Conservation (phyloP, 2,797 vertebrate genomes). For the Sarcophilus harrisii region DNA sequence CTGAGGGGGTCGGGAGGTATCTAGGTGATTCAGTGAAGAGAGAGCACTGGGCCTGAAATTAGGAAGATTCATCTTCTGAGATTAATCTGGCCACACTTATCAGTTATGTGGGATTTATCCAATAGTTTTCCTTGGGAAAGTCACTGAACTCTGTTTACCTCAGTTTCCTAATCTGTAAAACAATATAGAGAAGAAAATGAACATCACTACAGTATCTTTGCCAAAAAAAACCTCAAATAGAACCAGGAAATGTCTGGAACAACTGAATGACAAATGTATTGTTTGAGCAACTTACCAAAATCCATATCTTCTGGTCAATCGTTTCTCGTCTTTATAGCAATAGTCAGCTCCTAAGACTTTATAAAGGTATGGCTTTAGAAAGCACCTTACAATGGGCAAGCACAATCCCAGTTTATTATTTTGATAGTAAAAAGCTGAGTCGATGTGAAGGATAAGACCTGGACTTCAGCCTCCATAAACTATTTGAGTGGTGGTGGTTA, state of each 20-base stretch:
- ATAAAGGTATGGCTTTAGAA: background rate
- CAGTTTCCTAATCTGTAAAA: background rate
- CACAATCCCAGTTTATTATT: background rate
- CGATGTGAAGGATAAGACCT: background rate
- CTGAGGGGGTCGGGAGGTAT: background rate
- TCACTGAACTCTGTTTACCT: background rate
- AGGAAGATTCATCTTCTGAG: background rate
- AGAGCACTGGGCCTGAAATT: background rate
- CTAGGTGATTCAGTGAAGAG: background rate
- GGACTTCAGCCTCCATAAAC: background rate
- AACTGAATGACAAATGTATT: background rate
- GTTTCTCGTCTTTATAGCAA: background rate
- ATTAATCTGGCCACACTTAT: background rate
- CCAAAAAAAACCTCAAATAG: background rate
- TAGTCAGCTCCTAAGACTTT: background rate
- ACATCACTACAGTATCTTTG: background rate
- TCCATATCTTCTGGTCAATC: background rate
- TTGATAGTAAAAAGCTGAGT: background rate
- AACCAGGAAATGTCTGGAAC: background rate
- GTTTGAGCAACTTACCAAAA: background rate
- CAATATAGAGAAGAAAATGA: background rate
- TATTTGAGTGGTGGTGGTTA: background rate
- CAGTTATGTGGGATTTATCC: background rate
- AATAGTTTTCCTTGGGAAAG: background rate
- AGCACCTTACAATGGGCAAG: background rate